These are phyloP conservation scores for Caenorhabditis angaria DNA, from an alignment of 2,888 invertebrate species.

Conservation along the genomic window DNA sequence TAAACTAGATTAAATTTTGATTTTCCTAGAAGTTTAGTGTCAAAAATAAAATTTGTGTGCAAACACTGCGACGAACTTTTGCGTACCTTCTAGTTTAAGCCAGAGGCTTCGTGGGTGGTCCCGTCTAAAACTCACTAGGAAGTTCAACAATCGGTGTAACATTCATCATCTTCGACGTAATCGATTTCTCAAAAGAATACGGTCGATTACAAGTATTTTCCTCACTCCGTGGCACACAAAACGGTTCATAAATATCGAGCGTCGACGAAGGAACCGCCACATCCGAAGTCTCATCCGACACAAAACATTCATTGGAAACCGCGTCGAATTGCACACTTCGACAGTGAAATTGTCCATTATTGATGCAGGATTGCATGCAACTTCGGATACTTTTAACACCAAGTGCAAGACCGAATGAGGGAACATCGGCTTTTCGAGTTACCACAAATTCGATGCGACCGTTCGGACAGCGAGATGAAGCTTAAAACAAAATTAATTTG, in stretches of 20 bases:
- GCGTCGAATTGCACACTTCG: conserved; percentile 59
- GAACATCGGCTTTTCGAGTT: conserved; percentile 57
- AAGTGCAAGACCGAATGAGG: conserved; percentile 50
- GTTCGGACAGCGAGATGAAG: conserved; percentile 28
- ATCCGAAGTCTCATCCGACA: conserved; percentile 62
- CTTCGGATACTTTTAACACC: conserved; percentile 54
- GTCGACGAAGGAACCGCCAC: conserved; percentile 54
- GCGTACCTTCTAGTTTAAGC: too few relatives aligned
- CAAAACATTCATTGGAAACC: conserved; percentile 61
- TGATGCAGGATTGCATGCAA: conserved; percentile 66
- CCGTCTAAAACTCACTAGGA: conserved; percentile 20
- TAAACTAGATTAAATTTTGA: not conserved
- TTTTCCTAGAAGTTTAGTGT: too few relatives aligned
- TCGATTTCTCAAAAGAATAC: conserved; percentile 56
- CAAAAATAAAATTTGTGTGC: too few relatives aligned
- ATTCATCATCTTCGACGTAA: conserved; percentile 38
- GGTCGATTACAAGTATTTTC: conserved; percentile 60
- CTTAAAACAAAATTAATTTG: conserved; percentile 15
- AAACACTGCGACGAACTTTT: too few relatives aligned
- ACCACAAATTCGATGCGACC: conserved; percentile 62
- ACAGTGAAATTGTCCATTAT: conserved; percentile 60
- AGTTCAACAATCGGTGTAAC: conserved; percentile 23
- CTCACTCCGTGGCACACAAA: conserved; percentile 56
- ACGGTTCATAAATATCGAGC: conserved; percentile 68
- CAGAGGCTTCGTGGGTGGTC: too few relatives aligned